Evolutionary conservation across 2,888 invertebrate genomes (phyloP), one percentile per base, ranked within the genome.

Genomic region (Amphipoea lucens): DNA sequence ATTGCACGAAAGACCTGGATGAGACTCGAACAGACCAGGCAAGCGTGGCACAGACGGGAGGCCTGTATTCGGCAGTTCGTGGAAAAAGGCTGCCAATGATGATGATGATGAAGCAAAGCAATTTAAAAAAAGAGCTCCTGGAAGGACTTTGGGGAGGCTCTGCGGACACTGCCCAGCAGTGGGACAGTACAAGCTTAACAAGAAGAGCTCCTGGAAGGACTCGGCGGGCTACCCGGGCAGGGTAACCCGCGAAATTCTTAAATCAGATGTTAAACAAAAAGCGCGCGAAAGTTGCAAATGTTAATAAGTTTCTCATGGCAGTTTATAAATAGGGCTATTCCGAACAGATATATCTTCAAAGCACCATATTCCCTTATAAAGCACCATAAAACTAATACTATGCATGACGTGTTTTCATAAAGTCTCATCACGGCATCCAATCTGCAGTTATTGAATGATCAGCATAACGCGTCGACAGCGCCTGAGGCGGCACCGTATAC

Each of bases 381-480:
- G 48, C 29, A 14, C 23, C 20, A 40, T 72, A 40, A 62, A 48
- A 42, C 40, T 68, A 79, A 74, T 78, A 78, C 7, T 69, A 87
- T 87, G 67, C 85, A 84, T 84, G 11, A 45, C 45, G 60, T 45
- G 9, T 69, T 79, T 77, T 78, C 57, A 57, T 42, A 74, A 51
- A 57, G 60, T 51, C 20, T 76, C 77, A 77, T 72, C 54, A n/a
- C 6, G 51, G 23, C 69, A 71, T 75, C 88, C 88, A 81, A 83
- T 83, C 88, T 85, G 66, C 81, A 80, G 77, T 87, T 87, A 87
- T 90, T 90, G 87, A 87, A 83, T 87, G 83, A 89, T 89, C 83
- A 90, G 76, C 81, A 82, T 82, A 86, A 71, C 78, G 54, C 67
- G 85, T 87, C 67, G 74, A 78, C 77, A 77, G 71, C 11, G 68